A percentile compares a stretch with the other conserved stretches of the same genome.
Evolutionary conservation across 2,797 vertebrate species (phyloP).

Genomic region (Eulemur albifrons): DNA sequence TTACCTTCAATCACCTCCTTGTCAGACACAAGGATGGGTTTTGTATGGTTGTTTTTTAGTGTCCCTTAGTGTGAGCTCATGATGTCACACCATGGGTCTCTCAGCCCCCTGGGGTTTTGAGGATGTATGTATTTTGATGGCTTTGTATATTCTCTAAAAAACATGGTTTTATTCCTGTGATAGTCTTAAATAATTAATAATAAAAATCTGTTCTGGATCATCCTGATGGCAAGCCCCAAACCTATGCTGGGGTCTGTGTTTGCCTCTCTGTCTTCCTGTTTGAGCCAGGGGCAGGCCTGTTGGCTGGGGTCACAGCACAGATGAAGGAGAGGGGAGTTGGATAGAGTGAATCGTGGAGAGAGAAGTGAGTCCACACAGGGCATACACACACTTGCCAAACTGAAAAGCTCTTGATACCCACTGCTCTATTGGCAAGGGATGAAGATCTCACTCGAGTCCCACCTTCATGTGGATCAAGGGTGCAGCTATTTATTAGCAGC

Average conservation of each 20-base stretch:
- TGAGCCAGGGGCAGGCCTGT: not conserved
- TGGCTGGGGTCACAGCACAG: not conserved
- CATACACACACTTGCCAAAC: not conserved
- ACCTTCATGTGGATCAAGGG: not conserved
- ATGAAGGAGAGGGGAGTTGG: not conserved
- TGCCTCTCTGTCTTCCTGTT: not conserved
- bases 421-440: not conserved
- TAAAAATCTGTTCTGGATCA: not conserved
- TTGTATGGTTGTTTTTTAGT: not conserved
- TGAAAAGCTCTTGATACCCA: not conserved
- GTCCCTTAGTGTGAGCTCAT: not conserved
- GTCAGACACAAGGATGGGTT: not conserved
- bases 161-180: not conserved
- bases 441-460: not conserved
- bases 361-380: not conserved
- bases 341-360: not conserved
- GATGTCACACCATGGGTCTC: not conserved
- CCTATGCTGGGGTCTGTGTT: not conserved
- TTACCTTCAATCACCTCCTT: not conserved
- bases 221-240: not conserved
- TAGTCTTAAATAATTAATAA: not conserved
- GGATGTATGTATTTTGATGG: not conserved
- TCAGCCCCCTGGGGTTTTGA: not conserved
- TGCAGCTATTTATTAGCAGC: not conserved
- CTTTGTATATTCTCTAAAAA: slow-evolving; percentile 9